Evolutionary conservation across 2,113 vertebrate genomes (phyloP).

Genomic region (Miniopterus natalensis): DNA sequence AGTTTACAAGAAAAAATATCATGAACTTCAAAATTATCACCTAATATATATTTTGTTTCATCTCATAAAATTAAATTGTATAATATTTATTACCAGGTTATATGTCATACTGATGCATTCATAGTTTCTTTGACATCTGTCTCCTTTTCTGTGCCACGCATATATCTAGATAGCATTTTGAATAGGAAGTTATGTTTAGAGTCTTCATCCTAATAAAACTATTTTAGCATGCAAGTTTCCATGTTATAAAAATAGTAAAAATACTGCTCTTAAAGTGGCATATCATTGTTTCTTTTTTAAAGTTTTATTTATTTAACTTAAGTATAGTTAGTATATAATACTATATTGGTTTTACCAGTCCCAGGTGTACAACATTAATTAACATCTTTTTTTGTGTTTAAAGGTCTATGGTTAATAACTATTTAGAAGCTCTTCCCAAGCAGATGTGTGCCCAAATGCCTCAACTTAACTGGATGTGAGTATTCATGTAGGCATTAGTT

Average conservation of each 20-base stretch:
- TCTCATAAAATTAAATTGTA: conserved; percentile 10
- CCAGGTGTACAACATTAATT: conserved; percentile 36
- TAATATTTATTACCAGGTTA: background rate
- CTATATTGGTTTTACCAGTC: background rate
- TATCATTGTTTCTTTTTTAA: conserved; percentile 58
- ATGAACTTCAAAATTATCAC: conserved; percentile 24
- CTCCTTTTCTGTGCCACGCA: background rate
- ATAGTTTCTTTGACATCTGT: background rate
- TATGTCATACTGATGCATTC: background rate
- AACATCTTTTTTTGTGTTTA: conserved; percentile 66
- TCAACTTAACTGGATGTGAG: conserved; percentile 90
- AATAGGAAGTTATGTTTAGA: background rate
- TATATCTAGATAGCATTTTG: conserved; percentile 23
- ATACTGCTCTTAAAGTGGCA: background rate
- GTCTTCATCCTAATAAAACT: background rate
- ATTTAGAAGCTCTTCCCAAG: conserved; percentile 88
- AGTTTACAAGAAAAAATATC: conserved; percentile 23
- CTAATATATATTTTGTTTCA: background rate
- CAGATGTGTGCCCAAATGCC: conserved; percentile 90
- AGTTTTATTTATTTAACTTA: background rate
- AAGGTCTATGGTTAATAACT: conserved; percentile 91
- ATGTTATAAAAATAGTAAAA: background rate
- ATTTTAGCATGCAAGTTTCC: background rate
- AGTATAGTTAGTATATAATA: background rate
- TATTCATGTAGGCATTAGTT: conserved; percentile 62